These are phyloP conservation scores for Clarias magur DNA, from an alignment of 2,113 vertebrate species.

Conservation along the genomic window DNA sequence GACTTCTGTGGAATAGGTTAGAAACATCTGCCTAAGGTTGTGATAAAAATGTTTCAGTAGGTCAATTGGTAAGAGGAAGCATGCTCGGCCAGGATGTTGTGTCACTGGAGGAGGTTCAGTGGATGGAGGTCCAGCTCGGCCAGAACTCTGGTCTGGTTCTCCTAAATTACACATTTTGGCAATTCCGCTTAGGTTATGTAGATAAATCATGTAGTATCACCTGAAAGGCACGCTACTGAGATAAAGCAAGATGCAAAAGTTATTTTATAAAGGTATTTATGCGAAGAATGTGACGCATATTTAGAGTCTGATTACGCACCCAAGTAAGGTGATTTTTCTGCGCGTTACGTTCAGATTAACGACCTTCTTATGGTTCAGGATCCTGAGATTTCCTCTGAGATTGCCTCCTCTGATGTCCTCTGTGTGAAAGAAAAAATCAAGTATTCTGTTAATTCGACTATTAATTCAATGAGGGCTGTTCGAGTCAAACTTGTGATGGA, in stretches of 20 bases:
- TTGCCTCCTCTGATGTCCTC: not conserved
- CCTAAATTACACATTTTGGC: too few relatives aligned
- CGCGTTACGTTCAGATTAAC: not conserved
- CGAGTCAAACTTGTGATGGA: too few relatives aligned
- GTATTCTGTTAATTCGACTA: not conserved
- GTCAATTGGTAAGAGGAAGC: too few relatives aligned
- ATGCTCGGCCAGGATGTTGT: too few relatives aligned
- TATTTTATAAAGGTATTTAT: not conserved
- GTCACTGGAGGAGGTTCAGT: too few relatives aligned
- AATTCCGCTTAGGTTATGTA: not conserved
- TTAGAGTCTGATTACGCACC: not conserved
- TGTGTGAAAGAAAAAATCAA: not conserved
- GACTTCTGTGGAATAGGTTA: slow-evolving; percentile 1
- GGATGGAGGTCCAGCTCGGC: too few relatives aligned
- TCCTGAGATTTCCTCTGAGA: not conserved
- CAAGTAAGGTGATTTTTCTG: not conserved
- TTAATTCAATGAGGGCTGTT: too few relatives aligned
- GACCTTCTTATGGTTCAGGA: too few relatives aligned
- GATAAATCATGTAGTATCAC: not conserved
- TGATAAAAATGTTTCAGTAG: not conserved
- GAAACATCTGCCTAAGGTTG: not conserved
- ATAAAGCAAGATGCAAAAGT: not conserved
- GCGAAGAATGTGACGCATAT: not conserved
- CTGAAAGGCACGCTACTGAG: slow-evolving; percentile 35
- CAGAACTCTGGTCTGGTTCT: too few relatives aligned